phyloP scores from a whole-genome alignment of 1,140 invertebrate species.

The Brachionus angularis region DNA sequence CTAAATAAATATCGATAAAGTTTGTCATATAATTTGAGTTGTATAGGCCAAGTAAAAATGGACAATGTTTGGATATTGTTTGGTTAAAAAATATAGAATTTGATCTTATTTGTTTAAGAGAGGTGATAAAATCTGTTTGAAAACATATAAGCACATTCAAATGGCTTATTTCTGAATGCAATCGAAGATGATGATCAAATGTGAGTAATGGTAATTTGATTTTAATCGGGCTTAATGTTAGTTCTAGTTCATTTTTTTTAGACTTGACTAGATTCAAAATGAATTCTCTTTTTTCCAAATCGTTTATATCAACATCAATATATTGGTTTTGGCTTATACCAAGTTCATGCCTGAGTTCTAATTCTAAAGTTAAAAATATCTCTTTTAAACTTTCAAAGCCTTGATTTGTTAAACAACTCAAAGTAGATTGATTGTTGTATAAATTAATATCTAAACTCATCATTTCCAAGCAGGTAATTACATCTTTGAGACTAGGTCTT shows the following conservation, averaged over 20 bases:
- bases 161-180: background rate
- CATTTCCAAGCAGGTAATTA: background rate
- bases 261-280: background rate
- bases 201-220: slow-evolving; percentile 10
- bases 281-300: slow-evolving; percentile 18
- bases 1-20: background rate
- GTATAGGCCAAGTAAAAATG: background rate
- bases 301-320: background rate
- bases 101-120: background rate
- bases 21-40: background rate
- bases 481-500: background rate
- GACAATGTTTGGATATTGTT: slow-evolving; percentile 8
- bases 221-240: background rate
- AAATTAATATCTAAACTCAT: background rate
- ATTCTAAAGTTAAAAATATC: too few relatives aligned
- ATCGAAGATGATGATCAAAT: slow-evolving; percentile 3
- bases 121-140: background rate
- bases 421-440: slow-evolving; percentile 7
- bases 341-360: too few relatives aligned
- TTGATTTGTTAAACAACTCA: slow-evolving; percentile 2
- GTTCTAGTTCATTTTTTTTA: background rate
- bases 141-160: slow-evolving; percentile 15
- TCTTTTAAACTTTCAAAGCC: too few relatives aligned
- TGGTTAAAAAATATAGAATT: slow-evolving; percentile 8
- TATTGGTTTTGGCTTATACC: too few relatives aligned